These are phyloP conservation scores for Takifugu flavidus DNA, from an alignment of 2,113 vertebrate species.

Conservation along the genomic window DNA sequence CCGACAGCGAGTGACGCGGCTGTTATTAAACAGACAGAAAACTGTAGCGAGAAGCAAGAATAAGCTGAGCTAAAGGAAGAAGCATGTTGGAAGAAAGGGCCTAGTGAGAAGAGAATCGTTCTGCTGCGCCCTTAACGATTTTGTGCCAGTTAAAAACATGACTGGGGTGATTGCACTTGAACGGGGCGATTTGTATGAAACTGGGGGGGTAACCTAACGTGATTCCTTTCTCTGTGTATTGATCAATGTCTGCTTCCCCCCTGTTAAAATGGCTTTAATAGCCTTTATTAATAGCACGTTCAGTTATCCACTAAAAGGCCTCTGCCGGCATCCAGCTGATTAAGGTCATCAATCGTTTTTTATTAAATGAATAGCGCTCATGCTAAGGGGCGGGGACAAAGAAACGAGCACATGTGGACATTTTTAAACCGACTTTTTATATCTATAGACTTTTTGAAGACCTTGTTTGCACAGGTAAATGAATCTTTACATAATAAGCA, in stretches of 20 bases:
- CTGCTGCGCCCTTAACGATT: neutral
- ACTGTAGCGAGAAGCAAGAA: constrained; percentile 2
- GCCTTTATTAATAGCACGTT: constrained; percentile 66
- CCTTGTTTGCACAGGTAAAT: constrained; percentile 9
- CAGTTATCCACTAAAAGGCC: constrained; percentile 62
- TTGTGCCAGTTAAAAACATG: too few species aligned
- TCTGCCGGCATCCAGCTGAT: constrained; percentile 55
- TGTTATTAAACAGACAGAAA: constrained; percentile 41
- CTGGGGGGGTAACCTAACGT: too few species aligned
- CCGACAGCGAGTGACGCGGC: constrained; percentile 37
- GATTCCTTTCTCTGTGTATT: constrained; percentile 18
- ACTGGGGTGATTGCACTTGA: too few species aligned
- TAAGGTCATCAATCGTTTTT: constrained; percentile 66
- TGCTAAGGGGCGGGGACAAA: constrained; percentile 17
- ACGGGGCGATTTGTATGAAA: too few species aligned
- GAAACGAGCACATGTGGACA: constrained; percentile 21
- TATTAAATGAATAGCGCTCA: constrained; percentile 54
- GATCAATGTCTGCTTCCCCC: constrained; percentile 38
- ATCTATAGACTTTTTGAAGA: neutral
- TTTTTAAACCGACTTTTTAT: constrained; percentile 33
- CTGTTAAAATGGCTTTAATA: constrained; percentile 49
- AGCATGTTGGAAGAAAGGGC: neutral
- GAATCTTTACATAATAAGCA: neutral
- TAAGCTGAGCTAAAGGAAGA: neutral
- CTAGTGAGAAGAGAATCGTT: neutral